phyloP scores from a whole-genome alignment of 1,140 invertebrate species.

The Procambarus clarkii region DNA sequence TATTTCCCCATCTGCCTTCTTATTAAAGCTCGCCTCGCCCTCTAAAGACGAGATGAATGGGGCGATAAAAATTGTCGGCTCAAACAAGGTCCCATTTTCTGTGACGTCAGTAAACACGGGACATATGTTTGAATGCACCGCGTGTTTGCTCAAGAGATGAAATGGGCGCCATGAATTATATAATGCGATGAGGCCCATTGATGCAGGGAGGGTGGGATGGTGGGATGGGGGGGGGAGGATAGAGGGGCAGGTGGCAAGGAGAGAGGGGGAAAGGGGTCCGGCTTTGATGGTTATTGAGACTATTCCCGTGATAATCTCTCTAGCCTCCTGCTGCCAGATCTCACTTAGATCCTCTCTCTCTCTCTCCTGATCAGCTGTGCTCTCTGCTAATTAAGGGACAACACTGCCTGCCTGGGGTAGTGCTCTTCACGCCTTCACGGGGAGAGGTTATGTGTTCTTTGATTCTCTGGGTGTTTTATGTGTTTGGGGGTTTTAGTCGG shows the following conservation, averaged over 20 bases:
- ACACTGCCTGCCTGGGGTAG: background rate
- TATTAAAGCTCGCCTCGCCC: background rate
- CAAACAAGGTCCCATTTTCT: conserved; percentile 59
- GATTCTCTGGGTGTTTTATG: no score
- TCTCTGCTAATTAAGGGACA: no score
- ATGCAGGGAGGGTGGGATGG: conserved; percentile 24
- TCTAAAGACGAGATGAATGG: background rate
- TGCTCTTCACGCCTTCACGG: background rate
- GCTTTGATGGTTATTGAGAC: conserved; percentile 44
- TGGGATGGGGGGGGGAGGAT: background rate
- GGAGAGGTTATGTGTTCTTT: no score
- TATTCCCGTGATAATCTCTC: conserved; percentile 5
- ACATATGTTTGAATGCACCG: conserved; percentile 65
- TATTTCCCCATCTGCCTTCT: no score
- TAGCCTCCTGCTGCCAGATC: background rate
- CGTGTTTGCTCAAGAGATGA: conserved; percentile 60
- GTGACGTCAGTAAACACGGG: conserved; percentile 58
- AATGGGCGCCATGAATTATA: conserved; percentile 67
- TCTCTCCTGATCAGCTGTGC: background rate
- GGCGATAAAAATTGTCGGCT: conserved; percentile 17
- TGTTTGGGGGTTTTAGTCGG: background rate
- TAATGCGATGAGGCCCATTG: conserved; percentile 64
- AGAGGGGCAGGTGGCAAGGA: conserved; percentile 6
- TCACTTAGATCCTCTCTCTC: background rate
- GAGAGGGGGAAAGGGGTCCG: no score